Base-by-base conservation (phyloP, 2,888 invertebrate genomes). In the Chouioia cunea region DNA sequence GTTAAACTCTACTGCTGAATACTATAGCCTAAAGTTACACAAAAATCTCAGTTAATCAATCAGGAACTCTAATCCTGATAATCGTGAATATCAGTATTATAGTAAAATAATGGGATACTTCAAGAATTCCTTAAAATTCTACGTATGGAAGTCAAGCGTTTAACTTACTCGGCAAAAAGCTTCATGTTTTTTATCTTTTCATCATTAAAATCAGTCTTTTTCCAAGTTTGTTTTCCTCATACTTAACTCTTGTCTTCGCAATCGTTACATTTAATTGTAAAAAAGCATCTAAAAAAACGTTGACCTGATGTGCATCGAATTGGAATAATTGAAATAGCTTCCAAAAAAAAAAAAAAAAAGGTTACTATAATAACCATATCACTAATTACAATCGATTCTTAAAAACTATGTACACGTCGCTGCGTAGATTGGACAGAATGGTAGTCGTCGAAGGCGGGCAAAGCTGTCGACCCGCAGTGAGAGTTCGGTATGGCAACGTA, bases 341-440 rank as follows among this genome's bases (percentile, higher is more conserved):
- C 6, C 6, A 36, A 36, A 36, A 36, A 36, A 36, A 36, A 6
- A 36, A 2, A 52, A 59, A 27, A 50, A 46, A 46, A 23, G 12
- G 70, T n/a, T n/a, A n/a, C n/a, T n/a, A n/a, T 73, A 48, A 63
- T 65, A 73, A 68, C 10, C 36, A 12, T 36, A 71, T 64, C 69
- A 70, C 57, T 72, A 52, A 59, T 70, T 60, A 69, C 68, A 60
- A 67, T 69, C 80, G 74, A 62, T 76, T 81, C 78, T 65, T 81
- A 36, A 36, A 36, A 36, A 12, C 76, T 78, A 79, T 79, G 73
- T 83, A 82, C 82, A 83, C 82, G 81, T 83, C 80, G 82, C 80
- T 83, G 83, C 81, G 83, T 81, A 83, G 83, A 82, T 84, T 83
- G 84, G 81, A 83, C 82, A 83, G 82, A 83, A 81, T 78, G 36